A percentile compares a stretch with the other conserved stretches of the same genome.
Conservation (phyloP, 2,113 vertebrate genomes). For the Rhipidura dahli region DNA sequence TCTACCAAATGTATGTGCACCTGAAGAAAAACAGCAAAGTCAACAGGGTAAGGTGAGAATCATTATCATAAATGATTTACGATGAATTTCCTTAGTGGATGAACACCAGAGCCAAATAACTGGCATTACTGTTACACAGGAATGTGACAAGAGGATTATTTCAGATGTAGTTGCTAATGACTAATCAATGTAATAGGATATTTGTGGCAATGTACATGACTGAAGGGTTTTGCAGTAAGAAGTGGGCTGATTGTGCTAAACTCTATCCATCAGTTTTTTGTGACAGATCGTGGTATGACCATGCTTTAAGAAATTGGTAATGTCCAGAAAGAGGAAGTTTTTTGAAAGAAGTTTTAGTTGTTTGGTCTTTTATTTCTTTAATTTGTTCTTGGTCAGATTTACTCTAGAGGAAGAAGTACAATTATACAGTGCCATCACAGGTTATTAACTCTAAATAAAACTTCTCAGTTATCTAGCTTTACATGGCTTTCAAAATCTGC, state of each 20-base stretch:
- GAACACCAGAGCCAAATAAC: neutral
- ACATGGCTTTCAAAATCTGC: constrained; percentile 24
- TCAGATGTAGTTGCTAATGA: neutral
- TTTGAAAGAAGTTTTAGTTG: neutral
- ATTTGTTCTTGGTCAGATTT: constrained; percentile 16
- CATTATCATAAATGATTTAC: neutral
- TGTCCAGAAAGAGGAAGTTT: constrained; percentile 16
- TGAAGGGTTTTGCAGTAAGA: neutral
- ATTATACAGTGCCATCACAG: neutral
- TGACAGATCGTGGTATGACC: constrained; percentile 6
- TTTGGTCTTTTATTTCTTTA: neutral
- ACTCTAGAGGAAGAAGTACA: constrained; percentile 12
- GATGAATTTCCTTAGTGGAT: neutral
- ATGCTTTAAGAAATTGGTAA: neutral
- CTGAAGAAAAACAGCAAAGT: neutral
- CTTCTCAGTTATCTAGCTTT: constrained; percentile 35
- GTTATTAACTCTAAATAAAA: constrained; percentile 45
- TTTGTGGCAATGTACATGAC: neutral
- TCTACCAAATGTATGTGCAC: neutral
- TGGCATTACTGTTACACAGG: neutral
- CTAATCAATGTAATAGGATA: constrained; percentile 7
- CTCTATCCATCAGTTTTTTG: neutral
- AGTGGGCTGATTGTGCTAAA: constrained; percentile 14
- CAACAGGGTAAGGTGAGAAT: neutral
- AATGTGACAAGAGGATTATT: neutral